These are phyloP conservation scores for Acanthornis magna DNA, from an alignment of 2,797 vertebrate species.

Conservation along the genomic window DNA sequence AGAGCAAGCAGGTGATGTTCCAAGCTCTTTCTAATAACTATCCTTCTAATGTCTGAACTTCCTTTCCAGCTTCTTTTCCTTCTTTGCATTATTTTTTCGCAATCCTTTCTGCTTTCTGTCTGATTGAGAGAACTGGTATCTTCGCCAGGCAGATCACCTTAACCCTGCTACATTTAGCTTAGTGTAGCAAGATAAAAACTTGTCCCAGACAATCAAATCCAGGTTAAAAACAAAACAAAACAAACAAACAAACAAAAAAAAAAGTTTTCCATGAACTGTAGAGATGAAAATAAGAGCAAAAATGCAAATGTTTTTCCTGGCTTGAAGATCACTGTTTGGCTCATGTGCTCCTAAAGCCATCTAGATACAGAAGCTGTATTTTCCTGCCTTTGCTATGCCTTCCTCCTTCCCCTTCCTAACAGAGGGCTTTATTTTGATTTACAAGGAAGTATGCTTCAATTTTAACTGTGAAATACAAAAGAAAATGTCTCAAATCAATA, in stretches of 20 bases:
- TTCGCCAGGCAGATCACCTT: neutral
- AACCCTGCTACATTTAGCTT: neutral
- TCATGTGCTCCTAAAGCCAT: neutral
- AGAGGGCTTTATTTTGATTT: conserved; percentile 13
- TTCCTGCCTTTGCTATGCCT: neutral
- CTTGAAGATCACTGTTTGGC: neutral
- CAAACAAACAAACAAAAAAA: no score
- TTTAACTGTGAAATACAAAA: neutral
- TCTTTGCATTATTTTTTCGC: neutral
- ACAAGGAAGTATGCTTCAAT: neutral
- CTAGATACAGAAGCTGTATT: neutral
- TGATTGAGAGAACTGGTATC: neutral
- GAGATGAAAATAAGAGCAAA: conserved; percentile 16
- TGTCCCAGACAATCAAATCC: neutral
- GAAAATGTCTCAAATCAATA: neutral
- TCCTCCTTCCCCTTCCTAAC: conserved; percentile 2
- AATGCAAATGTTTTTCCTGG: conserved; percentile 8
- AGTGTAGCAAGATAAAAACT: neutral
- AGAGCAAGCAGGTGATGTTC: accelerated
- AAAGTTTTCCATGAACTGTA: neutral
- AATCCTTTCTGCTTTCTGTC: neutral
- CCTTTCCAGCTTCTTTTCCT: neutral
- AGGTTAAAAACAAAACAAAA: neutral
- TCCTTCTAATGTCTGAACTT: neutral
- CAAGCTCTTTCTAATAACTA: neutral